These are phyloP conservation scores for Xylota segnis DNA, from an alignment of 2,888 invertebrate species.

Conservation along the genomic window DNA sequence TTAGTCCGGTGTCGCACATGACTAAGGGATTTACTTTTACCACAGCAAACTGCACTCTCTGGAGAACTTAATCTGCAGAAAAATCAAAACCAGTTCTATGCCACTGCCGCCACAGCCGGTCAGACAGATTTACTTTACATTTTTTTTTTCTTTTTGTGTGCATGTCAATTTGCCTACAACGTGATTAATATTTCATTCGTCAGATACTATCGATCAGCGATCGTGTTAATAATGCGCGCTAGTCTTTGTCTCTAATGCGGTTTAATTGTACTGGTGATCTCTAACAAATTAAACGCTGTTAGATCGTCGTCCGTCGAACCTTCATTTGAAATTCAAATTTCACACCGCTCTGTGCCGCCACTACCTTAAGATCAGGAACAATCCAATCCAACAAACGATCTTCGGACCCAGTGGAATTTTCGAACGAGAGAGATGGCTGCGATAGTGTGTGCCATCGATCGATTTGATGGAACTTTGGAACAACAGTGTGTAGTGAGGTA, in stretches of 20 bases:
- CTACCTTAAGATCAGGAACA: conserved; percentile 58
- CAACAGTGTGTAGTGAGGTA: conserved; percentile 54
- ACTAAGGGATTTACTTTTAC: conserved; percentile 70
- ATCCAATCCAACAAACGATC: conserved; percentile 47
- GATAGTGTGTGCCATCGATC: conserved; percentile 52
- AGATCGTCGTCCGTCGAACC: conserved; percentile 30
- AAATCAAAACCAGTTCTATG: conserved; percentile 60
- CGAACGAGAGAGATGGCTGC: conserved; percentile 48
- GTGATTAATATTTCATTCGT: conserved; percentile 54
- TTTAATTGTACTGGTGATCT: conserved; percentile 57
- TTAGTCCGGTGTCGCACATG: conserved; percentile 73
- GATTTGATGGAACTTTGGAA: conserved; percentile 43
- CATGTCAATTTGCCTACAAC: conserved; percentile 57
- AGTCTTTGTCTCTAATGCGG: conserved; percentile 54
- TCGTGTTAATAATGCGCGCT: conserved; percentile 68
- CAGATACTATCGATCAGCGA: conserved; percentile 59
- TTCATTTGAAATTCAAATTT: conserved; percentile 74
- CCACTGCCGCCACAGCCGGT: conserved; percentile 23
- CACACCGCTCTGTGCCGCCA: conserved; percentile 23
- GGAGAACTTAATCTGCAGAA: conserved; percentile 53
- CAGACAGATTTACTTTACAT: background rate
- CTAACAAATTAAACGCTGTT: conserved; percentile 73
- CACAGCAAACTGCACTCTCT: conserved; percentile 35
- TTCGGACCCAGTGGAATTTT: conserved; percentile 31
- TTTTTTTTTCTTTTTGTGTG: background rate